Evolutionary conservation across 2,888 invertebrate genomes (phyloP).

Genomic region (Colletes collaris): DNA sequence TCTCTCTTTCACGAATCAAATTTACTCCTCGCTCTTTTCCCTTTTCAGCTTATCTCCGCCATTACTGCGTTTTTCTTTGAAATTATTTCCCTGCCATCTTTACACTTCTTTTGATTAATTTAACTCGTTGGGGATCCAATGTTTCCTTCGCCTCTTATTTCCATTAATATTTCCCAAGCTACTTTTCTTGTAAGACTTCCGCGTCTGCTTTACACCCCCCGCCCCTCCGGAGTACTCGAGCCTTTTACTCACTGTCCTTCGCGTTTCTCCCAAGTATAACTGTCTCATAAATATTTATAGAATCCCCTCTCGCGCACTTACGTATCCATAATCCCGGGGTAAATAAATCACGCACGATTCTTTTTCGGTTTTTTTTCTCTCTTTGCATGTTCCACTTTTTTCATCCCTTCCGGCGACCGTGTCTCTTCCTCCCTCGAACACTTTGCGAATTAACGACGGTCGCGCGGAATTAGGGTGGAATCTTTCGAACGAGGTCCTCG

Average conservation of each 20-base stretch:
- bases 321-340: constrained; percentile 21
- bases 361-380: neutral
- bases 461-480: constrained; percentile 22
- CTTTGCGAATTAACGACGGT: constrained; percentile 39
- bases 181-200: neutral
- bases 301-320: neutral
- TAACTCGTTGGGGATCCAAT: constrained; percentile 3
- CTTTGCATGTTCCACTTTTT: neutral
- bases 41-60: neutral
- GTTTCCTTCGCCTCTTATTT: neutral
- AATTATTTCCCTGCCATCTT: constrained; percentile 10
- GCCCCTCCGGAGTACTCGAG: neutral
- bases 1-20: too few species aligned
- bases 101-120: constrained; percentile 3
- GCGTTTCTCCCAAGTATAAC: neutral
- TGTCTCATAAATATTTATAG: constrained; percentile 21
- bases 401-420: neutral
- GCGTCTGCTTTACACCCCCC: neutral
- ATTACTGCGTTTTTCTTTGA: neutral
- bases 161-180: constrained; percentile 13
- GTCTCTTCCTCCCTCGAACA: neutral
- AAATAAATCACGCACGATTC: constrained; percentile 10
- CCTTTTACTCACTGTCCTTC: neutral
- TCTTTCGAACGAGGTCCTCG: constrained; percentile 26
- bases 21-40: too few species aligned